Evolutionary conservation across 2,797 vertebrate species (phyloP).

Genomic region (Hoplostethus atlanticus): DNA sequence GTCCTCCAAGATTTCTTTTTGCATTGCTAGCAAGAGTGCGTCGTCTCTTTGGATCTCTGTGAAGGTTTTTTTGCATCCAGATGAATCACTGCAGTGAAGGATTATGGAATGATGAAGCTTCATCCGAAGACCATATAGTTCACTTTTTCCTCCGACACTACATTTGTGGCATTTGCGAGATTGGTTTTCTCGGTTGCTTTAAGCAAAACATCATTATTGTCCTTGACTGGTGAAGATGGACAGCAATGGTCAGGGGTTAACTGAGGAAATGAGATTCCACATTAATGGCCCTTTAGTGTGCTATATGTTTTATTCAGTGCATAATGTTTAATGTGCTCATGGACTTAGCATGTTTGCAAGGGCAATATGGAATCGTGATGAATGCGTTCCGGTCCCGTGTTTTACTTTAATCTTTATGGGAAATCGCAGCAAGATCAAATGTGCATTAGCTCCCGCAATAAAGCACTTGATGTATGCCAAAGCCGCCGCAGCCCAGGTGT

Average conservation of each 20-base stretch:
- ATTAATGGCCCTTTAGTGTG: conserved; percentile 59
- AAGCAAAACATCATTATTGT: conserved; percentile 38
- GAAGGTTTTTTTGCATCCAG: conserved; percentile 35
- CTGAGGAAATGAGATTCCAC: conserved; percentile 54
- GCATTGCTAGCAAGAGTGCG: conserved; percentile 24
- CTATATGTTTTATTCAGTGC: conserved; percentile 57
- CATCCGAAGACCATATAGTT: conserved; percentile 11
- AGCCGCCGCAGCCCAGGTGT: conserved; percentile 64
- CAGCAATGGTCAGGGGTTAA: conserved; percentile 61
- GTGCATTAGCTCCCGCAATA: conserved; percentile 76
- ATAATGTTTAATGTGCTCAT: conserved; percentile 62
- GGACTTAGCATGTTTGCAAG: conserved; percentile 65
- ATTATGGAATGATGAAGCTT: conserved; percentile 10
- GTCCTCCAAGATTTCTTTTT: conserved; percentile 51
- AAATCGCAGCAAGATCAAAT: conserved; percentile 79
- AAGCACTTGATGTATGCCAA: conserved; percentile 78
- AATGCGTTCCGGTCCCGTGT: conserved; percentile 58
- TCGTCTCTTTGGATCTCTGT: conserved; percentile 46
- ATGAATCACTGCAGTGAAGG: conserved; percentile 15
- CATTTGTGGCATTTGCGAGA: conserved; percentile 27
- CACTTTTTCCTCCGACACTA: conserved; percentile 28
- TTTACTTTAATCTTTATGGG: conserved; percentile 78
- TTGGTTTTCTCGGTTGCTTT: conserved; percentile 51
- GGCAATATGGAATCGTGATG: conserved; percentile 65
- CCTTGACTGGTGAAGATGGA: conserved; percentile 58